Evolutionary conservation across 2,888 invertebrate genomes (phyloP).

Genomic region (Alloscopus bannaensis): DNA sequence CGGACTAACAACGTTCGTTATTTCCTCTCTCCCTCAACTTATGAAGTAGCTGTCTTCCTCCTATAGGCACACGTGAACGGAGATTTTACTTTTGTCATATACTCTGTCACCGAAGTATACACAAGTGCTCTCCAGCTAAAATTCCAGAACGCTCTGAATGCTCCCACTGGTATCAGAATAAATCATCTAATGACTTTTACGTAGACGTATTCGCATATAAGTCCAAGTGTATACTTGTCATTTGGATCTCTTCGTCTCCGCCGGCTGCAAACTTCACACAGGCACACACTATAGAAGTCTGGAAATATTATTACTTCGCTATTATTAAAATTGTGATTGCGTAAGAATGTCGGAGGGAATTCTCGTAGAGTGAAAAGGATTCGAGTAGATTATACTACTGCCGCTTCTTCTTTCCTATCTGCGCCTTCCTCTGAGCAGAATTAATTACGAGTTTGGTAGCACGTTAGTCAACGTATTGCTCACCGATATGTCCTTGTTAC

Average conservation of each 20-base stretch:
- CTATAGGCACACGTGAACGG: not conserved
- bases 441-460: constrained; percentile 15
- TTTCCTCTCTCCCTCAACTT: not conserved
- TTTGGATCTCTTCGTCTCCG: not conserved
- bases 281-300: too few species aligned
- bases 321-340: constrained; percentile 23
- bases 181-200: constrained; percentile 28
- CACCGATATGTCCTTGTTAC: constrained; percentile 6
- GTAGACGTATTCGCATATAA: not conserved
- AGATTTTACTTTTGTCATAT: constrained; percentile 19
- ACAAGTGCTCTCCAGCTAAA: not conserved
- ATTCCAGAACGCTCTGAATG: constrained; percentile 14
- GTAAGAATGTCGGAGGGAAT: not conserved
- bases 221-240: not conserved
- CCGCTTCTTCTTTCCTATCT: too few species aligned
- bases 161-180: constrained; percentile 44
- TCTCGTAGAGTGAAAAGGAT: not conserved
- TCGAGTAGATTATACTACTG: not conserved
- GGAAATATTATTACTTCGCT: constrained; percentile 9
- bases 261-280: too few species aligned
- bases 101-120: not conserved
- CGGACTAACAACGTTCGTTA: constrained; percentile 1
- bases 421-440: not conserved
- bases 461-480: constrained; percentile 14
- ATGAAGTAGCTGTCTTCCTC: too few species aligned